Conservation (phyloP, 2,113 vertebrate species). For the Pseudopipra pipra region DNA sequence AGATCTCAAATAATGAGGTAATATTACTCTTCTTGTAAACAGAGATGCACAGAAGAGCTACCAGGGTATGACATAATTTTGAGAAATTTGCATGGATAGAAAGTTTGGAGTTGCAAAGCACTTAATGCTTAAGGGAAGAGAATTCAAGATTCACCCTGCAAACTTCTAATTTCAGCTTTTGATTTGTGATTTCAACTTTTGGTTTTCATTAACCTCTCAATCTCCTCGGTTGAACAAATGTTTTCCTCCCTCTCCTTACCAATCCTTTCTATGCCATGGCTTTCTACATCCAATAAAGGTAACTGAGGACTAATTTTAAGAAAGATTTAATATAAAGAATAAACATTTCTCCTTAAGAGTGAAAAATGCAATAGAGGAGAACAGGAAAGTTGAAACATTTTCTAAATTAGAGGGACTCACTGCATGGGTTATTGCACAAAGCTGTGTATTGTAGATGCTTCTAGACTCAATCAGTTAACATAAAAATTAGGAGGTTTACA, state of each 20-base stretch:
- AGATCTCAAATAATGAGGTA: background rate
- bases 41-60: background rate
- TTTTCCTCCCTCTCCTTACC: background rate
- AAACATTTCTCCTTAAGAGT: background rate
- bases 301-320: background rate
- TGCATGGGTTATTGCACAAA: background rate
- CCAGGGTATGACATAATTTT: background rate
- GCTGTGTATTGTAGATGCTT: background rate
- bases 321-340: background rate
- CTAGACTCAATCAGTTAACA: background rate
- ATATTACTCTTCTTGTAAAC: slow-evolving; percentile 10
- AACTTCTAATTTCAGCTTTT: background rate
- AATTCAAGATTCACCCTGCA: background rate
- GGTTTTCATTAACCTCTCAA: background rate
- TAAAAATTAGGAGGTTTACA: background rate
- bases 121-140: background rate
- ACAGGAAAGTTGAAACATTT: background rate
- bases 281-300: background rate
- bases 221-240: background rate
- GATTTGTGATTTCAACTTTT: background rate
- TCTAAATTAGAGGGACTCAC: background rate
- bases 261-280: background rate
- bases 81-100: background rate
- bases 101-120: background rate
- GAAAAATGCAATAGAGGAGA: background rate